Base-by-base conservation (phyloP, 2,888 invertebrate genomes). In the Oscheius onirici region DNA sequence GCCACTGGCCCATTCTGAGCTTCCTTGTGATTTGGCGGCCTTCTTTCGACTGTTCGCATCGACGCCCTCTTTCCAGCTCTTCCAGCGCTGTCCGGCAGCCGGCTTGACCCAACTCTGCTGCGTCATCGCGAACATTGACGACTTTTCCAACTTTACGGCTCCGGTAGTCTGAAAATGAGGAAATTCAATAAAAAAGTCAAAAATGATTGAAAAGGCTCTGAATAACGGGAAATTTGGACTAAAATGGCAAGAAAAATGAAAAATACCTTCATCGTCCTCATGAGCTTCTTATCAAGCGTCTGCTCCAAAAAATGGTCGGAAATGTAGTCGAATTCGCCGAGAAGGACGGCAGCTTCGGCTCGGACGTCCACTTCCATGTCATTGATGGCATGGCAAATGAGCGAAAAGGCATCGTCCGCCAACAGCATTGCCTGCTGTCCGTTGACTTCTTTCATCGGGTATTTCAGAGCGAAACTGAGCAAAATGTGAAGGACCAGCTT, bases 251-350 rank as follows among this genome's bases (percentile, higher is more conserved):
- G n/a, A n/a, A n/a, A n/a, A n/a, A n/a, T n/a, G n/a, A n/a, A n/a
- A n/a, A n/a, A n/a, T 88, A 93, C 93, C 90, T 93, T 92, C 92
- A 95, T 93, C 87, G 95, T 94, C 63, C 94, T 94, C 95, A 96
- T 95, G 26, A 96, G 91, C 87, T 97, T 97, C 89, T 99, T 99
- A 88, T 99, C 97, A 43, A 99, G 89, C 0, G 97, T 97, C 90
- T 99, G 97, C 87, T 95, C 92, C 67, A 99, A 90, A 89, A 95
- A 96, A 73, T 93, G 92, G 57, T 93, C 92, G 69, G 95, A 93
- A 3, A 99, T 97, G 65, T 91, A 91, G 58, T 92, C 92, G 91
- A 97, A 93, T 15, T 92, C 91, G 0, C 97, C 97, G 69, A 90
- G 79, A 22, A 87, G 74, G 49, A 74, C 75, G 3, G 88, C 87